Conservation (phyloP, 2,888 invertebrate species). For the Lithodes maja region DNA sequence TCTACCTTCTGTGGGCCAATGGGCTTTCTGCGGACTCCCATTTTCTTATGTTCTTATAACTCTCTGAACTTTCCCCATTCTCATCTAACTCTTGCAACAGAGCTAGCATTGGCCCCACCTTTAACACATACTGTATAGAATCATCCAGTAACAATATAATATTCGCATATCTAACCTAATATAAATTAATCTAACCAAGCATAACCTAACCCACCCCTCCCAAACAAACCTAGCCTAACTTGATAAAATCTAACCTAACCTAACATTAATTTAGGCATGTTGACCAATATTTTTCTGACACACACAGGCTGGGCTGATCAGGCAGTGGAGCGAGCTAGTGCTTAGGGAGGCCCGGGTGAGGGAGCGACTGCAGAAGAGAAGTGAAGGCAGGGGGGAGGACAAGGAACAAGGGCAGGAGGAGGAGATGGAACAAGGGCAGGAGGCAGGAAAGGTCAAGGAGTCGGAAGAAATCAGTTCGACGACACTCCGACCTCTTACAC, state of each 20-base stretch:
- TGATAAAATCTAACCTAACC: background rate
- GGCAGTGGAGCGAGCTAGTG: slow-evolving; percentile 1
- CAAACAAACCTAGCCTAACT: background rate
- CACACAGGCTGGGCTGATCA: background rate
- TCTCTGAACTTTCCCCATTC: too few relatives aligned
- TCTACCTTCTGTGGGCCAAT: too few relatives aligned
- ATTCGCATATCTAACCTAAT: background rate
- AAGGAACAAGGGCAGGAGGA: background rate
- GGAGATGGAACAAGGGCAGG: background rate
- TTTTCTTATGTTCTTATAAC: too few relatives aligned
- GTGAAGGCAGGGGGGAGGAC: background rate
- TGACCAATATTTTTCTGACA: background rate
- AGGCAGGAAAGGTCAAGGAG: background rate
- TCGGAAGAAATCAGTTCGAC: background rate
- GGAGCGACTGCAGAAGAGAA: background rate
- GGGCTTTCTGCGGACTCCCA: too few relatives aligned
- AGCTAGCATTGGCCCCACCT: too few relatives aligned
- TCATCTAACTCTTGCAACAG: too few relatives aligned
- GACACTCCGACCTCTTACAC: background rate
- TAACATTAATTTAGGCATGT: background rate
- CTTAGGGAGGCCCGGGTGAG: background rate
- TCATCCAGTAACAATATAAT: background rate
- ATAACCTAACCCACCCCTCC: background rate
- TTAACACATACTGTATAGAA: too few relatives aligned
- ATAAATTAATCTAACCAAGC: background rate